Conservation (phyloP, 2,888 invertebrate genomes). For the Oscheius onirici region DNA sequence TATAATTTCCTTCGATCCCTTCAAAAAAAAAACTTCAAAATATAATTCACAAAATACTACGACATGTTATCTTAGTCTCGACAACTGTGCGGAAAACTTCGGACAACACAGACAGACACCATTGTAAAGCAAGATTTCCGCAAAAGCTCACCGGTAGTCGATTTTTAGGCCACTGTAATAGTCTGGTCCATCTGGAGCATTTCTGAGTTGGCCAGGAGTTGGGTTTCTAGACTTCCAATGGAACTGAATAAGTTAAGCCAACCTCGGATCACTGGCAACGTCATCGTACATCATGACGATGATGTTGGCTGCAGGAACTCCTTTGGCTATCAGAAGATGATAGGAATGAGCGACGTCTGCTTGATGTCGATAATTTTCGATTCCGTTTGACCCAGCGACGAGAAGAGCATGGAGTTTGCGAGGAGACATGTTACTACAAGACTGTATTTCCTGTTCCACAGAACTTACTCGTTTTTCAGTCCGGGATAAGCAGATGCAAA, state of each 20-base stretch:
- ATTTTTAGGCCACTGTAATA: conserved; percentile 76
- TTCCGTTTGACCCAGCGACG: conserved; percentile 76
- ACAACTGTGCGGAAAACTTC: too few species aligned
- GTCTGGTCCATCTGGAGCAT: conserved; percentile 75
- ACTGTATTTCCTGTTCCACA: background rate
- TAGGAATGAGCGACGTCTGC: conserved; percentile 77
- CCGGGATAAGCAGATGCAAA: background rate
- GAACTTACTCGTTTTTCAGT: background rate
- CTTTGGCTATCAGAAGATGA: conserved; percentile 75
- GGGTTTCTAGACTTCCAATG: conserved; percentile 74
- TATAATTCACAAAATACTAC: too few species aligned
- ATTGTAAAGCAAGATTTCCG: too few species aligned
- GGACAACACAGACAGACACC: too few species aligned
- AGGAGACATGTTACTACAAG: background rate
- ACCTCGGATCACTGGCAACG: conserved; percentile 72
- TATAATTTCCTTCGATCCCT: too few species aligned
- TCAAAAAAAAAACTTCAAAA: too few species aligned
- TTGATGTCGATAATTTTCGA: conserved; percentile 77
- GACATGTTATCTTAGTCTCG: too few species aligned
- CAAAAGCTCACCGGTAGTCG: conserved; percentile 73
- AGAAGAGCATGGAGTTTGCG: conserved; percentile 72
- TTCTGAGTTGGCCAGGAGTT: conserved; percentile 75
- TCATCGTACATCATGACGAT: conserved; percentile 78
- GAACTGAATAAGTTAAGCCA: background rate
- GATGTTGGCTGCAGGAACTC: conserved; percentile 75